Percentiles rank a stretch among this genome's conserved stretches.
Evolutionary conservation across 2,113 vertebrate genomes (phyloP).

Genomic region (Siniperca chuatsi): DNA sequence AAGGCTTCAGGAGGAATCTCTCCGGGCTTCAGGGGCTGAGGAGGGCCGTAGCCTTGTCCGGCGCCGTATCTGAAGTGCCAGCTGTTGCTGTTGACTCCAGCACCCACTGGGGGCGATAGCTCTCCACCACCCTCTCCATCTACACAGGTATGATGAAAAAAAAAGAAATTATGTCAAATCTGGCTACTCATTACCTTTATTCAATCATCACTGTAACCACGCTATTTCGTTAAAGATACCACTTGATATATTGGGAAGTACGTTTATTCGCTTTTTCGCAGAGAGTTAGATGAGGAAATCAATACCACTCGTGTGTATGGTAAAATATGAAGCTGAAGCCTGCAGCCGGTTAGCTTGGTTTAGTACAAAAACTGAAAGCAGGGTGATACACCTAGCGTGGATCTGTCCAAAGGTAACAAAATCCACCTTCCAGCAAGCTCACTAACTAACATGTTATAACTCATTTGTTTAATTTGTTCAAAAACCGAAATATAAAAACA

Average conservation of each 20-base stretch:
- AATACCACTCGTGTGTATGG: neutral
- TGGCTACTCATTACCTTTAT: neutral
- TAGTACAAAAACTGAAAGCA: neutral
- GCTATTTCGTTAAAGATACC: neutral
- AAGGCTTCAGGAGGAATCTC: conserved; percentile 99
- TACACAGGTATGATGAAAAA: conserved; percentile 76
- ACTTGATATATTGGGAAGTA: neutral
- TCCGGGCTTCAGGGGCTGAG: conserved; percentile 93
- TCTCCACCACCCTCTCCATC: conserved; percentile 96
- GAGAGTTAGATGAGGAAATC: neutral
- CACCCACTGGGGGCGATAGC: conserved; percentile 96
- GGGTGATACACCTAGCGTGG: neutral
- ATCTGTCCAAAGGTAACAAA: neutral
- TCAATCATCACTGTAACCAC: neutral
- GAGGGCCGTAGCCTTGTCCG: conserved; percentile 83
- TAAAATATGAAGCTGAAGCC: neutral
- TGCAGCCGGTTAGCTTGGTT: neutral
- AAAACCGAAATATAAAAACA: neutral
- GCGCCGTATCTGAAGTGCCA: conserved; percentile 99
- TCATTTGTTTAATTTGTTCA: neutral
- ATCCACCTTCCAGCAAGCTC: neutral
- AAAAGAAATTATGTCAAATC: conserved; percentile 12
- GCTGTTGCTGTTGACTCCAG: conserved; percentile 99
- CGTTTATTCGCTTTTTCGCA: neutral
- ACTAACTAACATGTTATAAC: neutral